phyloP scores from a whole-genome alignment of 1,140 invertebrate species.

The Bombus consobrinus region DNA sequence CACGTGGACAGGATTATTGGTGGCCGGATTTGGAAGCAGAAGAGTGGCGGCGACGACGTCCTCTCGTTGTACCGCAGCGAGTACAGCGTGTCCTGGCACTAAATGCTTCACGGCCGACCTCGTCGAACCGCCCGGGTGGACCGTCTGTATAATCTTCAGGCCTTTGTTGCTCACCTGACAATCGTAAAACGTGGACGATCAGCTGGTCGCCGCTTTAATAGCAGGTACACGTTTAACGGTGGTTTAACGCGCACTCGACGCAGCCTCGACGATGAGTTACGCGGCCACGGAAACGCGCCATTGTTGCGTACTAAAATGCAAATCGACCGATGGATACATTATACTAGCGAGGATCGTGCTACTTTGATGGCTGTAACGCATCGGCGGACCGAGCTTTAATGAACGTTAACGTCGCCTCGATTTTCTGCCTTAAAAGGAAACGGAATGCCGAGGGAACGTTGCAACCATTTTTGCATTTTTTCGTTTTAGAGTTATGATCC shows the following conservation, averaged over 20 bases:
- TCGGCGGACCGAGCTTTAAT: neutral
- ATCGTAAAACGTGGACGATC: conserved; percentile 42
- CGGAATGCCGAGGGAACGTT: no score
- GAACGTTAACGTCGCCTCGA: conserved; percentile 8
- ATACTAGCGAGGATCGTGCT: conserved; percentile 1
- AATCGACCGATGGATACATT: conserved; percentile 5
- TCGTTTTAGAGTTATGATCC: neutral
- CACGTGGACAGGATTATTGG: conserved; percentile 92
- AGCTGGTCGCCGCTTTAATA: neutral
- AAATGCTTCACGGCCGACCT: conserved; percentile 93
- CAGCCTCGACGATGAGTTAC: neutral
- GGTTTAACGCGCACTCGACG: neutral
- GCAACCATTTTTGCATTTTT: neutral
- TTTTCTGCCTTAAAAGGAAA: neutral
- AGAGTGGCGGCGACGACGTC: conserved; percentile 96
- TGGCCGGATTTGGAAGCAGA: conserved; percentile 95
- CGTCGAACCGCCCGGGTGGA: conserved; percentile 83
- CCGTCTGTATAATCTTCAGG: conserved; percentile 95
- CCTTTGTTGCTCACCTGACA: conserved; percentile 94
- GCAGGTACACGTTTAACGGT: conserved; percentile 12
- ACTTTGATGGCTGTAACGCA: neutral
- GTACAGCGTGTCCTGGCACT: conserved; percentile 96
- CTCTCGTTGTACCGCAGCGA: conserved; percentile 92
- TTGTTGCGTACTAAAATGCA: conserved; percentile 29
- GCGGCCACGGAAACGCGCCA: neutral